These are phyloP conservation scores for Scalopus aquaticus DNA, from an alignment of 2,113 vertebrate species.

Conservation along the genomic window DNA sequence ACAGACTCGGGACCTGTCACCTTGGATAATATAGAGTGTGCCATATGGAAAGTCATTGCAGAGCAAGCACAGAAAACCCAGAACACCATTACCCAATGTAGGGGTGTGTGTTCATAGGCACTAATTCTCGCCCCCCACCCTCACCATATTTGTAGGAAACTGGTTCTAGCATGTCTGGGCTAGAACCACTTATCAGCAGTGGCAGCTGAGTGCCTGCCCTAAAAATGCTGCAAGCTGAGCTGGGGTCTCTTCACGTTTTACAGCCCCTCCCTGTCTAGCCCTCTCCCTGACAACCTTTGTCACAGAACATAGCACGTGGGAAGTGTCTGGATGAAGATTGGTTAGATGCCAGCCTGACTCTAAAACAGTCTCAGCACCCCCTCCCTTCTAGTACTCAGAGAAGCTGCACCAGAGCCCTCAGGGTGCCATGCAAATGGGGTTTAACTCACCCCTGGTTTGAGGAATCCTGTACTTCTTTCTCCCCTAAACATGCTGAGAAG, in stretches of 20 bases:
- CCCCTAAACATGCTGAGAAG: neutral
- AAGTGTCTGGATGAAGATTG: neutral
- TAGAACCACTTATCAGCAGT: neutral
- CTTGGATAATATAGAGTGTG: neutral
- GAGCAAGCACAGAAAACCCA: neutral
- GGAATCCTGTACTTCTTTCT: neutral
- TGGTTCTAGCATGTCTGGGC: slow-evolving; percentile 42
- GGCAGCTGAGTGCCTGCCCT: neutral
- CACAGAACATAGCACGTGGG: neutral
- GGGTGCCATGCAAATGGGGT: neutral
- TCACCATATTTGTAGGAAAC: neutral
- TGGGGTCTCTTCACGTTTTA: neutral
- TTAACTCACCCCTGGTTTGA: neutral
- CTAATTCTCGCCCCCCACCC: neutral
- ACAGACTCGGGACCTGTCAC: neutral
- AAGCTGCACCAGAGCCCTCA: neutral
- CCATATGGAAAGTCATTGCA: neutral
- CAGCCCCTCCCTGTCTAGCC: neutral
- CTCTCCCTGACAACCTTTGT: neutral
- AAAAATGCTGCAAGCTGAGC: neutral
- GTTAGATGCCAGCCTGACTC: neutral
- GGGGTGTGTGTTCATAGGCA: neutral
- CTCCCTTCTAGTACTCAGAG: neutral
- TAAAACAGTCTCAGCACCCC: neutral
- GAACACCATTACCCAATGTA: neutral